phyloP scores from a whole-genome alignment of 2,113 vertebrate species.

The Astatoreochromis straeleni region DNA sequence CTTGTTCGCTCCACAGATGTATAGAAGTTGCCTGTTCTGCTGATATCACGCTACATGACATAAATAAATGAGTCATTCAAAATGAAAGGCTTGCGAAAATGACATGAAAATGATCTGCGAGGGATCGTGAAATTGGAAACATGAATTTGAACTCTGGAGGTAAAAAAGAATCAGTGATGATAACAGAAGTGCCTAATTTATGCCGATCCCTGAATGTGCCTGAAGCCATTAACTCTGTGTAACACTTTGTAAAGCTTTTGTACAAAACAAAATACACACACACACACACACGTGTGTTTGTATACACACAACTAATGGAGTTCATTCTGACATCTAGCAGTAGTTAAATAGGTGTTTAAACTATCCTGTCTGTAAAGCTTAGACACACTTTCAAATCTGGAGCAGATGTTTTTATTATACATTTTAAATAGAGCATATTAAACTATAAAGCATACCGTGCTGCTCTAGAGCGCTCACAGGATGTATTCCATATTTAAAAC shows the following conservation, averaged over 20 bases:
- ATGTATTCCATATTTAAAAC: background rate
- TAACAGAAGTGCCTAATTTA: background rate
- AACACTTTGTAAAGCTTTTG: background rate
- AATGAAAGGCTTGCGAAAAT: conserved; percentile 21
- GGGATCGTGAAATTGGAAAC: background rate
- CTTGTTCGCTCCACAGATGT: conserved; percentile 33
- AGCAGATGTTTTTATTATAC: background rate
- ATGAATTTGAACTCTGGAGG: background rate
- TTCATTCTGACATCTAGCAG: background rate
- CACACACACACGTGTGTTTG: background rate
- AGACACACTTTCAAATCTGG: background rate
- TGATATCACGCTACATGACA: background rate
- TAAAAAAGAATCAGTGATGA: background rate
- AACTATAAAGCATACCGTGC: background rate
- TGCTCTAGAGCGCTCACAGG: background rate
- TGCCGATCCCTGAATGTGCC: background rate
- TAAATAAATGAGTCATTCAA: conserved; percentile 19
- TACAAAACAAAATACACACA: conserved; percentile 19
- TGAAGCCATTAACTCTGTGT: background rate
- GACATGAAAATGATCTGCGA: background rate
- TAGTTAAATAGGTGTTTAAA: background rate
- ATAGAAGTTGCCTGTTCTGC: background rate
- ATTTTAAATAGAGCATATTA: background rate
- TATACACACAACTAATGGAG: background rate
- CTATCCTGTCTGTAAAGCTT: background rate